These are phyloP conservation scores for Drosophila eugracilis DNA, from an alignment of 1,140 invertebrate genomes.

Conservation along the genomic window DNA sequence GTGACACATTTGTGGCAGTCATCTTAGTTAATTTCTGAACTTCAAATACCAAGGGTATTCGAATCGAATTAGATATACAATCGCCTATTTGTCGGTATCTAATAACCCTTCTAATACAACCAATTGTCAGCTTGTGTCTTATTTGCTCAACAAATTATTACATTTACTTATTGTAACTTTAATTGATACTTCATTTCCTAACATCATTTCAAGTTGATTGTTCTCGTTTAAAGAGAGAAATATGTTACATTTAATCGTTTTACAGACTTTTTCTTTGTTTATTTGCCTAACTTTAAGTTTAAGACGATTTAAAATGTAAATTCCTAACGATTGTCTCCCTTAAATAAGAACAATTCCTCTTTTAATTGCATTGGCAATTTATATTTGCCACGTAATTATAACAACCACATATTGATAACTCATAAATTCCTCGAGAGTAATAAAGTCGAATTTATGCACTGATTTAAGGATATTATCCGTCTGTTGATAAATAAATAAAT, in stretches of 20 bases:
- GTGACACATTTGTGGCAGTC: slow-evolving; percentile 13
- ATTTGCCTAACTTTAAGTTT: too few relatives aligned
- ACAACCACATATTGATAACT: not conserved
- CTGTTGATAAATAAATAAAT: slow-evolving; percentile 20
- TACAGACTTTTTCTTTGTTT: too few relatives aligned
- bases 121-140: not conserved
- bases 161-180: not conserved
- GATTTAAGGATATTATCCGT: not conserved
- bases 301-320: too few relatives aligned
- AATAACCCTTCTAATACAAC: not conserved
- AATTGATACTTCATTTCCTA: not conserved
- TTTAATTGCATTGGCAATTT: not conserved
- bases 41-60: not conserved
- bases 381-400: slow-evolving; percentile 1
- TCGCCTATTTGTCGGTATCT: not conserved
- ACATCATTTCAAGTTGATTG: not conserved
- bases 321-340: not conserved
- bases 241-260: not conserved
- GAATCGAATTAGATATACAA: not conserved
- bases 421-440: not conserved
- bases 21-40: not conserved
- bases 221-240: too few relatives aligned
- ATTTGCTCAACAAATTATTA: not conserved
- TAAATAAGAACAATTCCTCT: too few relatives aligned
- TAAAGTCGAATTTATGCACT: slow-evolving; percentile 11